Percentiles rank a stretch among this genome's conserved stretches.
Evolutionary conservation across 2,888 invertebrate genomes (phyloP).

Genomic region (Plebejus melissa): DNA sequence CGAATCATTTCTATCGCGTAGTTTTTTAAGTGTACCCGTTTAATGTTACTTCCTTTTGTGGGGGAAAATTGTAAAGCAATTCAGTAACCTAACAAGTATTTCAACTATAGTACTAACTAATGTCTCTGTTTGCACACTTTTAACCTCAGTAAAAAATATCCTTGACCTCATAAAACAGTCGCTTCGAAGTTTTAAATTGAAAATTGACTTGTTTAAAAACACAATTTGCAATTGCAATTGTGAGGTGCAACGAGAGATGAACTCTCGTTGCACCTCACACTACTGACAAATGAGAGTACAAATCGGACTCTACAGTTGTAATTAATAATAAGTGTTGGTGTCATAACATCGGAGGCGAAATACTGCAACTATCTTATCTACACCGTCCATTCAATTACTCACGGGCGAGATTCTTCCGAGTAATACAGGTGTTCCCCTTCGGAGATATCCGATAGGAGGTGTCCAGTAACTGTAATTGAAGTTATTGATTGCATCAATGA

Average conservation of each 20-base stretch:
- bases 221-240: not conserved
- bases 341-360: conserved; percentile 22
- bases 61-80: not conserved
- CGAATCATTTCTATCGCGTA: conserved; percentile 43
- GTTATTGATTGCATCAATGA: conserved; percentile 66
- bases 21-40: conserved; percentile 19
- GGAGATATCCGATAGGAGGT: conserved; percentile 50
- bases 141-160: not conserved
- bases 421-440: conserved; percentile 40
- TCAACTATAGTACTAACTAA: not conserved
- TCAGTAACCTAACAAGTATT: not conserved
- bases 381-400: conserved; percentile 32
- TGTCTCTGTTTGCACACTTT: not conserved
- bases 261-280: not conserved
- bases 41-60: not conserved
- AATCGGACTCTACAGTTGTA: not conserved
- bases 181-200: not conserved
- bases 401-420: conserved; percentile 30
- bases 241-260: not conserved
- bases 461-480: conserved; percentile 59
- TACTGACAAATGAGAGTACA: not conserved
- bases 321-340: conserved; percentile 17
- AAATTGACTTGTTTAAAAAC: not conserved
- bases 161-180: not conserved
- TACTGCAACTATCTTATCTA: conserved; percentile 28